phyloP scores from a whole-genome alignment of 1,140 invertebrate genomes.

The Zaprionus lachaisei region DNA sequence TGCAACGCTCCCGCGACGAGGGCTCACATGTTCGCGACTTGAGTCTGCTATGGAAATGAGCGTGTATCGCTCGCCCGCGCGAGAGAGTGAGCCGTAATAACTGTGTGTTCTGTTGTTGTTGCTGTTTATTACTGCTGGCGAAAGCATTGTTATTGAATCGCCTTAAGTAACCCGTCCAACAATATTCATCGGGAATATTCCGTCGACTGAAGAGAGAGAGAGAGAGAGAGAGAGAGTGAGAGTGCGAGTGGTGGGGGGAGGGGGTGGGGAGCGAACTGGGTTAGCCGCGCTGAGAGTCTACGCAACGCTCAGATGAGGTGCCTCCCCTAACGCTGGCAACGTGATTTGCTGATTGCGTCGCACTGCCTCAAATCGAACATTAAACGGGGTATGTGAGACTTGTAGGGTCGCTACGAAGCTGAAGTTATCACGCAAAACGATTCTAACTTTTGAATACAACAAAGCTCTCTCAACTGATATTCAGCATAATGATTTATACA shows the following conservation, averaged over 20 bases:
- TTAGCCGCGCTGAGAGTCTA: neutral
- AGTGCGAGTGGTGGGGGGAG: neutral
- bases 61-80: constrained; percentile 48
- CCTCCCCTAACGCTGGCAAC: neutral
- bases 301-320: constrained; percentile 1
- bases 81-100: constrained; percentile 21
- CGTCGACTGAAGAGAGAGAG: neutral
- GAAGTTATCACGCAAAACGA: neutral
- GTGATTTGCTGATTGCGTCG: constrained; percentile 2
- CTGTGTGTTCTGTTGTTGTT: constrained; percentile 5
- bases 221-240: neutral
- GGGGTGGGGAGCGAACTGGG: neutral
- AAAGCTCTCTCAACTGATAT: too few species aligned
- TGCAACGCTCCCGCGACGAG: constrained; percentile 72
- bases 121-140: constrained; percentile 7
- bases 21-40: constrained; percentile 77
- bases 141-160: constrained; percentile 9
- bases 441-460: too few species aligned
- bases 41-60: constrained; percentile 71
- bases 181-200: neutral
- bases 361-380: neutral
- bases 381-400: neutral
- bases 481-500: too few species aligned
- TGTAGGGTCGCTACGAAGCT: neutral
- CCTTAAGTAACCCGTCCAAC: constrained; percentile 5